These are phyloP conservation scores for Lucinisca nassula DNA, from an alignment of 2,888 invertebrate species.

Conservation along the genomic window DNA sequence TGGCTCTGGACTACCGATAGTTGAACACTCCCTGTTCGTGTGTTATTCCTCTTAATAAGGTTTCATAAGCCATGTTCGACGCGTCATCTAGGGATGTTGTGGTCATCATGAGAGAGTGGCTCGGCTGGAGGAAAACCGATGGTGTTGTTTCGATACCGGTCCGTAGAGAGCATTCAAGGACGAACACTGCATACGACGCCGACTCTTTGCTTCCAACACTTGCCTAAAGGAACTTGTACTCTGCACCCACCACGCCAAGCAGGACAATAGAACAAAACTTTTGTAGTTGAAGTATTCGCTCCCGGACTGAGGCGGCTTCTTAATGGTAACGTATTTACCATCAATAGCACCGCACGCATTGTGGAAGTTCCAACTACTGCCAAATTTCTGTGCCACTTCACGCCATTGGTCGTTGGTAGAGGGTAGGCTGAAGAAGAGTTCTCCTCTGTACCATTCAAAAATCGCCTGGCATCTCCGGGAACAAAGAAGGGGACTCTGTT, in stretches of 20 bases:
- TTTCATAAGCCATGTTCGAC: no score
- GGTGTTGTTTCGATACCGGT: neutral
- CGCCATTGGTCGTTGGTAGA: conserved; percentile 10
- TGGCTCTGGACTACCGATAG: no score
- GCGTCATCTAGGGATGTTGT: no score
- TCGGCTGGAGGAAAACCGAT: neutral
- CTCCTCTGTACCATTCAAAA: neutral
- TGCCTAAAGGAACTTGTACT: conserved; percentile 33
- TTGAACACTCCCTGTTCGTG: no score
- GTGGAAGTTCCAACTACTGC: conserved; percentile 13
- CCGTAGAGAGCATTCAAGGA: neutral
- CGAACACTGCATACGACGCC: neutral
- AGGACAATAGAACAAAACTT: conserved; percentile 15
- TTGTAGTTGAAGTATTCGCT: neutral
- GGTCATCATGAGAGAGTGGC: neutral
- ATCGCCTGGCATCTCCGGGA: conserved; percentile 9
- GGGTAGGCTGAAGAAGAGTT: neutral
- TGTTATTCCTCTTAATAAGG: no score
- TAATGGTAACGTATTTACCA: neutral
- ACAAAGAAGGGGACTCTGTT: conserved; percentile 22
- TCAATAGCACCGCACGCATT: conserved; percentile 20
- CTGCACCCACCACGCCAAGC: conserved; percentile 26
- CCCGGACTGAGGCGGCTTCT: neutral
- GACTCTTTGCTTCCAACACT: conserved; percentile 6
- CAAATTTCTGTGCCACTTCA: neutral